phyloP scores from a whole-genome alignment of 2,113 vertebrate species.

The Morone saxatilis region DNA sequence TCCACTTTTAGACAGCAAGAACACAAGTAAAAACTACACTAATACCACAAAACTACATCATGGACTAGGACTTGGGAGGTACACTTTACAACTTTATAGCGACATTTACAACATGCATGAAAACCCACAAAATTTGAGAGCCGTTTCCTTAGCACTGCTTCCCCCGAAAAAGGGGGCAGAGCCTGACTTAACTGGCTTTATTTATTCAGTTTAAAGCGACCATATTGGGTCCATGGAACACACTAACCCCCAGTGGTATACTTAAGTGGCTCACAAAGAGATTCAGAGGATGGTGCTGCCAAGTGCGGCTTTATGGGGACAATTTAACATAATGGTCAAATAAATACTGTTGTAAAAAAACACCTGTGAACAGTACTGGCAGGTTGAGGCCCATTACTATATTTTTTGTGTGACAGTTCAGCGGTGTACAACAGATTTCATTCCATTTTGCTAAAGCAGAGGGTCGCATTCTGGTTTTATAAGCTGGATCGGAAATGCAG shows the following conservation, averaged over 20 bases:
- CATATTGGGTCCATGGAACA: slow-evolving; percentile 74
- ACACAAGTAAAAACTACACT: slow-evolving; percentile 21
- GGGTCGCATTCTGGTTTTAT: slow-evolving; percentile 54
- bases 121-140: slow-evolving; percentile 34
- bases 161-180: slow-evolving; percentile 33
- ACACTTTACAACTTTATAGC: slow-evolving; percentile 34
- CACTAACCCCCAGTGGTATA: slow-evolving; percentile 78
- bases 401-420: slow-evolving; percentile 77
- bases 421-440: slow-evolving; percentile 67
- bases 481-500: slow-evolving; percentile 30
- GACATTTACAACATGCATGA: slow-evolving; percentile 31
- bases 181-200: slow-evolving; percentile 69
- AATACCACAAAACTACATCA: not conserved
- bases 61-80: not conserved
- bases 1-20: not conserved
- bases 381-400: slow-evolving; percentile 74
- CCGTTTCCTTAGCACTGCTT: slow-evolving; percentile 37
- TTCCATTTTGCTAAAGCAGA: slow-evolving; percentile 64
- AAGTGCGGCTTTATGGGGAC: slow-evolving; percentile 84
- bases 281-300: slow-evolving; percentile 80
- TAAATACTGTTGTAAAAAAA: slow-evolving; percentile 84
- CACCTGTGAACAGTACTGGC: slow-evolving; percentile 72
- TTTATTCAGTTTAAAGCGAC: slow-evolving; percentile 77
- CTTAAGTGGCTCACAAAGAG: slow-evolving; percentile 82
- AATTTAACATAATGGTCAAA: slow-evolving; percentile 87